Conservation (phyloP, 1,140 invertebrate species). For the Proales similis region DNA sequence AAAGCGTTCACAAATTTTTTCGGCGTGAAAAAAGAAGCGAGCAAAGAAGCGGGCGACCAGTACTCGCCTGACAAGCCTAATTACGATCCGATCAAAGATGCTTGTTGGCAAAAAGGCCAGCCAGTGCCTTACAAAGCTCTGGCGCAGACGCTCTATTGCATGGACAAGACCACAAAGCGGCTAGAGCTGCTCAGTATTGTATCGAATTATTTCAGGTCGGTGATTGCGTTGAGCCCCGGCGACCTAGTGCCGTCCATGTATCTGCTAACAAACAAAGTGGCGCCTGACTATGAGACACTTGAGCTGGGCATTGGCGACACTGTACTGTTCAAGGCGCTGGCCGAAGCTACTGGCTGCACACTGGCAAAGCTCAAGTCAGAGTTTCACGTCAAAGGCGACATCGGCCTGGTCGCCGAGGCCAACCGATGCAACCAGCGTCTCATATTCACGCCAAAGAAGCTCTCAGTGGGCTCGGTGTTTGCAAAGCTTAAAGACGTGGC, state of each 20-base stretch:
- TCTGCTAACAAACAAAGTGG: slow-evolving; percentile 86
- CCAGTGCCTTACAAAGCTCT: slow-evolving; percentile 34
- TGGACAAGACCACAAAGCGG: slow-evolving; percentile 47
- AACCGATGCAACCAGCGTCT: slow-evolving; percentile 79
- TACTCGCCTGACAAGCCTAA: slow-evolving; percentile 70
- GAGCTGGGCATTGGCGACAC: slow-evolving; percentile 88
- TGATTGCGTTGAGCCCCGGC: slow-evolving; percentile 73
- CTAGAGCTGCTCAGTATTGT: slow-evolving; percentile 90
- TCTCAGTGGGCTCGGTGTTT: slow-evolving; percentile 65
- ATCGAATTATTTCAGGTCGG: slow-evolving; percentile 85
- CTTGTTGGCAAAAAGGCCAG: slow-evolving; percentile 52
- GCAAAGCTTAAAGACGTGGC: slow-evolving; percentile 81
- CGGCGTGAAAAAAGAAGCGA: too few species aligned
- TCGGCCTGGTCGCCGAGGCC: slow-evolving; percentile 83
- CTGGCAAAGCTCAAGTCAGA: slow-evolving; percentile 65
- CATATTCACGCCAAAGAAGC: slow-evolving; percentile 63
- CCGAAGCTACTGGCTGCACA: slow-evolving; percentile 75
- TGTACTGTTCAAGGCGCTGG: slow-evolving; percentile 81
- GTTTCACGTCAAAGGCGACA: slow-evolving; percentile 70
- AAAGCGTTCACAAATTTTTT: too few species aligned
- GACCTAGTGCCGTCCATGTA: slow-evolving; percentile 85
- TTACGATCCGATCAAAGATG: slow-evolving; percentile 84
- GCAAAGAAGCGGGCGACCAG: too few species aligned
- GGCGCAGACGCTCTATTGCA: slow-evolving; percentile 37
- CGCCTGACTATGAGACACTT: slow-evolving; percentile 78